A percentile compares a stretch with the other conserved stretches of the same genome.
phyloP scores from a whole-genome alignment of 2,888 invertebrate genomes.

The Cheilosia soror region DNA sequence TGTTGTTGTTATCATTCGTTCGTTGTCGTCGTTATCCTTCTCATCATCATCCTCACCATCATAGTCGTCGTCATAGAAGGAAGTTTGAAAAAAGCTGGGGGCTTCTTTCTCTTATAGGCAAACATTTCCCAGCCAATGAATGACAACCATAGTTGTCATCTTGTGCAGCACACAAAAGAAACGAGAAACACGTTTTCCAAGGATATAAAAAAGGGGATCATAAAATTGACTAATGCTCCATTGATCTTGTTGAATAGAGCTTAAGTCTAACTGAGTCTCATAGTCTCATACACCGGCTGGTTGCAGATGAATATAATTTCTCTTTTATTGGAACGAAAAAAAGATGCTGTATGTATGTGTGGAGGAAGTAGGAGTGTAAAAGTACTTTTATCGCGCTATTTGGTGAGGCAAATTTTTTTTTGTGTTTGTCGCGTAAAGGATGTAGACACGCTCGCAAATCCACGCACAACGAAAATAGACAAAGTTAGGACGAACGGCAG shows the following conservation, averaged over 20 bases:
- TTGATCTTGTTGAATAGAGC: constrained; percentile 52
- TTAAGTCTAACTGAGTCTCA: constrained; percentile 19
- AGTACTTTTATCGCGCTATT: constrained; percentile 31
- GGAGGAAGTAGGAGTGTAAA: constrained; percentile 12
- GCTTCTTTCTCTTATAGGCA: neutral
- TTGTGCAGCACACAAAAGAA: neutral
- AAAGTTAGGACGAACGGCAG: neutral
- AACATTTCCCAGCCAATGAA: neutral
- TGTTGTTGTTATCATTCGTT: too few relatives aligned
- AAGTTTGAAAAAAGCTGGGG: neutral
- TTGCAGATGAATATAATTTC: constrained; percentile 36
- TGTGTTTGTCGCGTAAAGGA: neutral
- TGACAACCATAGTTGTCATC: neutral
- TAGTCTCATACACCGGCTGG: neutral
- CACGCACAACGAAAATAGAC: neutral
- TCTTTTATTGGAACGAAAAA: constrained; percentile 10
- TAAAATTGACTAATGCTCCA: constrained; percentile 62
- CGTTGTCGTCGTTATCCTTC: neutral
- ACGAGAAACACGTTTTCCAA: neutral
- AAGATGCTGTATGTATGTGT: neutral
- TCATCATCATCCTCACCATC: neutral
- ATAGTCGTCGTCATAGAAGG: neutral
- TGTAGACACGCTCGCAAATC: neutral
- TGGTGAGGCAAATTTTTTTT: neutral
- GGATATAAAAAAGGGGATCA: constrained; percentile 11